A percentile compares a stretch with the other conserved stretches of the same genome.
phyloP scores from a whole-genome alignment of 53 echinoderm and acorn worm genomes.

The Mesocentrotus franciscanus region DNA sequence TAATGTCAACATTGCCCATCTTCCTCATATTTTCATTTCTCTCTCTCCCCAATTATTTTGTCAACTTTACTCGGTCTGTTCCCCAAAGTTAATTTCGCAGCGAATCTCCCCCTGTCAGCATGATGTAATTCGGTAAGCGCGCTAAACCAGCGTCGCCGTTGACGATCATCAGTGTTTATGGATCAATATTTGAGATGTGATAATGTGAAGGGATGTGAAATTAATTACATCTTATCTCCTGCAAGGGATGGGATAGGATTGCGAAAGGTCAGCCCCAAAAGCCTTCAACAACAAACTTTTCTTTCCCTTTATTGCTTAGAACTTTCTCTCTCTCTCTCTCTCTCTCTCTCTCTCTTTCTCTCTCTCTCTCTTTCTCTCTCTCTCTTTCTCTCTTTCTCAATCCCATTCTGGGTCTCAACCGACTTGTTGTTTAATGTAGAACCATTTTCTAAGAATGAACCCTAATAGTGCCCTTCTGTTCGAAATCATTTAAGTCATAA shows the following conservation, averaged over 20 bases:
- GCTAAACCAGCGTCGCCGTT: conserved; percentile 48
- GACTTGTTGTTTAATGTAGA: no score
- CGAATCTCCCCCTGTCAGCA: conserved; percentile 33
- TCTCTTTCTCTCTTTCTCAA: background rate
- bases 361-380: background rate
- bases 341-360: background rate
- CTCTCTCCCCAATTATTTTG: background rate
- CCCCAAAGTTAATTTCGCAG: conserved; percentile 41
- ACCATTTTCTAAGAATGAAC: no score
- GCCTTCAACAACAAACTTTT: conserved; percentile 30
- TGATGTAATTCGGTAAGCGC: conserved; percentile 12
- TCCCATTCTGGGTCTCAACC: no score
- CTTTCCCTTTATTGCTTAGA: background rate
- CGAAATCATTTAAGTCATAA: no score
- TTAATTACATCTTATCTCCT: conserved; percentile 43
- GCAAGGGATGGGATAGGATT: conserved; percentile 25
- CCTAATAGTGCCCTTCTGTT: no score
- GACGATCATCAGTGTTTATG: conserved; percentile 28
- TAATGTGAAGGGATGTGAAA: conserved; percentile 49
- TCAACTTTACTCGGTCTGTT: background rate
- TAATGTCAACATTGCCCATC: conserved; percentile 30
- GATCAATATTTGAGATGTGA: conserved; percentile 53
- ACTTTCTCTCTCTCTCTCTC: background rate
- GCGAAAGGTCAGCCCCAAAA: conserved; percentile 35
- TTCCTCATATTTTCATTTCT: conserved; percentile 9